Evolutionary conservation across 2,113 vertebrate genomes (phyloP).

Genomic region (Syngnathoides biaculeatus): DNA sequence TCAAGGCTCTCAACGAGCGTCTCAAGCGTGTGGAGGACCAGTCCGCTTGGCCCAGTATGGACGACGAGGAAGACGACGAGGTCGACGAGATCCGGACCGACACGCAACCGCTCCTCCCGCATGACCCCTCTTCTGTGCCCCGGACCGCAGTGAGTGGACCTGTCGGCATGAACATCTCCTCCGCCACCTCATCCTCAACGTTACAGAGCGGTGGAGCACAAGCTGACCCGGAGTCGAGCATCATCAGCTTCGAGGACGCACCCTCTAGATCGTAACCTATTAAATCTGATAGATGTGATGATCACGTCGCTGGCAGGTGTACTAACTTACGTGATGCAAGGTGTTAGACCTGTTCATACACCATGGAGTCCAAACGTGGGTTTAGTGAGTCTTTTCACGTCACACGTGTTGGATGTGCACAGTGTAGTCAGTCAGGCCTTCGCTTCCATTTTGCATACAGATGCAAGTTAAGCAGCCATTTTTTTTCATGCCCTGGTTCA

Average conservation of each 20-base stretch:
- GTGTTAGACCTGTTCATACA: conserved; percentile 29
- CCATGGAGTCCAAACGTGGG: conserved; percentile 9
- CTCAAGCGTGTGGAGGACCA: conserved; percentile 94
- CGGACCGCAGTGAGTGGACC: conserved; percentile 44
- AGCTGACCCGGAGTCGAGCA: conserved; percentile 80
- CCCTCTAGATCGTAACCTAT: conserved; percentile 79
- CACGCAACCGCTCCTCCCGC: conserved; percentile 67
- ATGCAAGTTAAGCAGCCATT: conserved; percentile 27
- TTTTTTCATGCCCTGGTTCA: conserved; percentile 21
- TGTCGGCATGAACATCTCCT: conserved; percentile 49
- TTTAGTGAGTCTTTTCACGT: conserved; percentile 41
- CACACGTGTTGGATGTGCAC: conserved; percentile 35
- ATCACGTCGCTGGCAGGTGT: conserved; percentile 33
- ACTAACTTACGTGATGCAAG: conserved; percentile 34
- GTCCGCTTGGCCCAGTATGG: conserved; percentile 95
- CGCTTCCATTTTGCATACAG: conserved; percentile 8
- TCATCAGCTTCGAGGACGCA: conserved; percentile 90
- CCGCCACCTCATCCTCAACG: conserved; percentile 31
- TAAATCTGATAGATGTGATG: conserved; percentile 5
- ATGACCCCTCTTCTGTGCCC: conserved; percentile 51
- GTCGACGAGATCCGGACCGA: conserved; percentile 81
- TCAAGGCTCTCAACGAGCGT: conserved; percentile 95
- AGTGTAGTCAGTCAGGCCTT: conserved; percentile 11
- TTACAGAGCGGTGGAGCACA: conserved; percentile 40
- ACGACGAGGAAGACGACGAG: conserved; percentile 88